A percentile compares a stretch with the other conserved stretches of the same genome.
Conservation (phyloP, 2,113 vertebrate species). For the Prochilodus magdalenae region DNA sequence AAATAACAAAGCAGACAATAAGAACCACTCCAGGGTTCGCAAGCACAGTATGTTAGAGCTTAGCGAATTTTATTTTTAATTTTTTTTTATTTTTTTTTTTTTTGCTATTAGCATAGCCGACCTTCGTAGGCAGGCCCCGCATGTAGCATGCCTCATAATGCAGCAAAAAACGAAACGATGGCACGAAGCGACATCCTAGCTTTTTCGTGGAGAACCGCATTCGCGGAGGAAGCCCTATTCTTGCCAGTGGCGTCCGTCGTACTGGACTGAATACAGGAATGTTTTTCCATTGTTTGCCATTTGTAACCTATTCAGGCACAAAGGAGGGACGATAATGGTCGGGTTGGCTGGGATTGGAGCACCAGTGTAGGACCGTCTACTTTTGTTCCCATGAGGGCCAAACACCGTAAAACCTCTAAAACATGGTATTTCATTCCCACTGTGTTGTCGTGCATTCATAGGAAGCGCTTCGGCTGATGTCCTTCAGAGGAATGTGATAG, state of each 20-base stretch:
- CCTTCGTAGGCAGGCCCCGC: neutral
- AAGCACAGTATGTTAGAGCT: neutral
- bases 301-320: neutral
- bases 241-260: neutral
- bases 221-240: neutral
- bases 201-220: neutral
- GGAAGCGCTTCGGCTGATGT: neutral
- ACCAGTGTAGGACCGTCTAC: neutral
- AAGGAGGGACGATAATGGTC: neutral
- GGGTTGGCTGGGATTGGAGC: neutral
- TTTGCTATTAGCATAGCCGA: neutral
- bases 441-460: neutral
- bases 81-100: too few relatives aligned
- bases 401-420: neutral
- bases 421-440: neutral
- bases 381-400: constrained; percentile 4
- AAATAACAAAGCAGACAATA: constrained; percentile 12
- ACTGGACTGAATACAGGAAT: neutral
- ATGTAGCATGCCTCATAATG: too few relatives aligned
- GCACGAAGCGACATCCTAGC: neutral
- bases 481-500: neutral
- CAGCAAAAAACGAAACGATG: neutral
- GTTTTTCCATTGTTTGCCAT: neutral
- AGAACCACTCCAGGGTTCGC: neutral
- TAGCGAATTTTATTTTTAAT: too few relatives aligned